Percentiles rank a stretch among this genome's conserved stretches.
phyloP scores from a whole-genome alignment of 2,113 vertebrate species.

The Sinocyclocheilus grahami region DNA sequence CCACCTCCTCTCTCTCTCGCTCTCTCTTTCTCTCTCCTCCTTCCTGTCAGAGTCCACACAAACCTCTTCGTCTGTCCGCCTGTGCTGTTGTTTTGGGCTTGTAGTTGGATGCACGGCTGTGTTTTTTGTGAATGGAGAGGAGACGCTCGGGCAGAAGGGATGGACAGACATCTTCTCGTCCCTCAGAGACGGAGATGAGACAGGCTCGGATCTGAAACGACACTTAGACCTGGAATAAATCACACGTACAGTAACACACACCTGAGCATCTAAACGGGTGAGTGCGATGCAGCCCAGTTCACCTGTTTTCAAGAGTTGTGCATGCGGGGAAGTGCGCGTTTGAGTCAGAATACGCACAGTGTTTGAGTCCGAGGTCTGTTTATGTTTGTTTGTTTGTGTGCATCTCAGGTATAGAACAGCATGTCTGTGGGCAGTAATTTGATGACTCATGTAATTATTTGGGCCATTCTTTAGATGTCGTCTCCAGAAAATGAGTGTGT shows the following conservation, averaged over 20 bases:
- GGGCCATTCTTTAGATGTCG: conserved; percentile 58
- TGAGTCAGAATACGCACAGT: background rate
- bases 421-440: conserved; percentile 54
- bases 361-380: conserved; percentile 28
- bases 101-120: conserved; percentile 16
- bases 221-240: conserved; percentile 70
- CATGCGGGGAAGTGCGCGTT: conserved; percentile 3
- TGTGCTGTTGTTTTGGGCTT: conserved; percentile 40
- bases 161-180: conserved; percentile 65
- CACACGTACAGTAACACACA: conserved; percentile 63
- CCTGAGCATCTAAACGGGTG: conserved; percentile 67
- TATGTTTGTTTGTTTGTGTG: conserved; percentile 52
- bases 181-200: conserved; percentile 52
- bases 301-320: conserved; percentile 31
- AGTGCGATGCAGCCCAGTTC: conserved; percentile 58
- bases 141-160: conserved; percentile 59
- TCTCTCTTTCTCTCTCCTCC: conserved; percentile 61
- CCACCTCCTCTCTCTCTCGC: conserved; percentile 73
- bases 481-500: conserved; percentile 45
- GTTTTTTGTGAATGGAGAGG: conserved; percentile 55
- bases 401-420: conserved; percentile 52
- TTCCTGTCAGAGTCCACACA: conserved; percentile 45
- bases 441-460: conserved; percentile 66
- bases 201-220: conserved; percentile 17
- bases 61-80: conserved; percentile 53